Base-by-base conservation (phyloP, 2,888 invertebrate genomes). In the Camptogramma bilineatum region DNA sequence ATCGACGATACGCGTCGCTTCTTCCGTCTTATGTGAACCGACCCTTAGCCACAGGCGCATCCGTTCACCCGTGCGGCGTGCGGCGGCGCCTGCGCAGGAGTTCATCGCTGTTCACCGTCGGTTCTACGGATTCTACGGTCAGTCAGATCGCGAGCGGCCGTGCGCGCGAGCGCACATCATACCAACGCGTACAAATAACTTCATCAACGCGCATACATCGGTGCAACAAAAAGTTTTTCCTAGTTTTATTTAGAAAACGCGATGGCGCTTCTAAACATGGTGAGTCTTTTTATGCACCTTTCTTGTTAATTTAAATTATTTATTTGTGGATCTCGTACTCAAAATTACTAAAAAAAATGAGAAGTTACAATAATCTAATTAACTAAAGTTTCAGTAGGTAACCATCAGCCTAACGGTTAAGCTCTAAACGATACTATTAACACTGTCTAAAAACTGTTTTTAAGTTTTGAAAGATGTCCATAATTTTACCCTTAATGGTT, bases 211-310 rank as follows among this genome's bases (percentile, higher is more conserved):
- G 59, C 63, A 59, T 50, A 81, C 79, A 75, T 72, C 71, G 72
- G 74, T 76, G 73, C 79, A 79, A 80, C 71, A 74, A 86, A 86
- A 81, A 78, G 88, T 86, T 85, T 79, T 80, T 82, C 82, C 80
- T 86, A 84, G 83, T 87, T 87, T 84, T 83, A 88, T 83, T 87
- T 88, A 84, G 83, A 82, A 84, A 82, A 80, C 83, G 81, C 79
- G 80, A 88, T 88, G 87, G 83, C 86, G 73, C 75, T 84, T 69
- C 73, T 78, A 61, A 76, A 74, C 73, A 73, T 82, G 90, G 92
- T 92, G 74, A 91, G 92, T 74, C 66, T 68, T 68, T 71, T 71
- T 73, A 70, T 18, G 57, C 54, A 68, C 56, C 59, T 47, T 9
- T 0, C 31, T 8, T 51, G 44, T 55, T 62, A 65, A 52, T 31